Percentiles rank a stretch among this genome's conserved stretches.
These are phyloP conservation scores for Hycleus phaleratus DNA, from an alignment of 1,140 invertebrate genomes.

Conservation along the genomic window DNA sequence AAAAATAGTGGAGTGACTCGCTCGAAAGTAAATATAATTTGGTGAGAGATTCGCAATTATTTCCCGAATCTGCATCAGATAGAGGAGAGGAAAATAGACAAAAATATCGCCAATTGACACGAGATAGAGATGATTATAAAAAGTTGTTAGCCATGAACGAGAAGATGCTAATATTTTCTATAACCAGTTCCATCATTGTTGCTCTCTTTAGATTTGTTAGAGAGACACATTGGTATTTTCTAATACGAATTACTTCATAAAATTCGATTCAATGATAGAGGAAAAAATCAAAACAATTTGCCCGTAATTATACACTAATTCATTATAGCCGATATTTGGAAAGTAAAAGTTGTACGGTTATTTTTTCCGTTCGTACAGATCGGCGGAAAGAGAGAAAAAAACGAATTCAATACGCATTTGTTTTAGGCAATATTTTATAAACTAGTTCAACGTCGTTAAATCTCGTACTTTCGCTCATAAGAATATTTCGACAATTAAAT, in stretches of 20 bases:
- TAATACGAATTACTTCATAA: too few species aligned
- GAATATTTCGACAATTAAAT: too few species aligned
- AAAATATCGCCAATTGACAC: background rate
- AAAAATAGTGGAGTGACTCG: background rate
- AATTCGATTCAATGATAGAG: too few species aligned
- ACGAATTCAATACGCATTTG: background rate
- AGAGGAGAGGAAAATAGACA: background rate
- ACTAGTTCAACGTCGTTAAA: conserved; percentile 11
- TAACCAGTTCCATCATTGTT: conserved; percentile 7
- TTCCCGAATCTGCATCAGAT: conserved; percentile 1
- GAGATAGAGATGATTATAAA: background rate
- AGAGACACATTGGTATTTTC: too few species aligned
- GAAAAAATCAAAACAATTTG: too few species aligned
- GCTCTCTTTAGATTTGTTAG: too few species aligned
- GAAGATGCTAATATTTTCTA: conserved; percentile 14
- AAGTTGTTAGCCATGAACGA: conserved; percentile 14
- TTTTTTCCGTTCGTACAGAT: too few species aligned
- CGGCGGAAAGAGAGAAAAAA: too few species aligned
- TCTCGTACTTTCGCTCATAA: conserved; percentile 9
- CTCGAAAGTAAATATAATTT: background rate
- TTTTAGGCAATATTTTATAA: conserved; percentile 3
- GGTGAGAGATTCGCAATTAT: too few species aligned
- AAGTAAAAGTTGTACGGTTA: too few species aligned
- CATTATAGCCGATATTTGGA: too few species aligned
- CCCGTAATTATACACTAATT: too few species aligned